phyloP scores from a whole-genome alignment of 2,888 invertebrate species.

The Loripinus fragilis region DNA sequence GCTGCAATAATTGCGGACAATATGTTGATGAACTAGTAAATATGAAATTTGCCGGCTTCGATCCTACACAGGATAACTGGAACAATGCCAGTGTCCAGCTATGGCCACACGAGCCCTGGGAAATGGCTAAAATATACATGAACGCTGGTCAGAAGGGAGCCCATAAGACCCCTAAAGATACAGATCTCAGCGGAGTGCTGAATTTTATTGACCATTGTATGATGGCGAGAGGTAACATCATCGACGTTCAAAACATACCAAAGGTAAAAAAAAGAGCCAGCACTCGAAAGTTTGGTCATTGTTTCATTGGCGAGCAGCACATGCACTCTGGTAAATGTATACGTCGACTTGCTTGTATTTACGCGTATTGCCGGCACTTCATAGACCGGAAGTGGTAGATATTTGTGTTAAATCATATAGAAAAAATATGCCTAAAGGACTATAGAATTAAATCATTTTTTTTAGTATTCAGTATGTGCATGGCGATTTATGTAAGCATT shows the following conservation, averaged over 20 bases:
- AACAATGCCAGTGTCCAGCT: neutral
- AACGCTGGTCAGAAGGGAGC: neutral
- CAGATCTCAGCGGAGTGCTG: neutral
- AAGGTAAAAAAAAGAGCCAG: neutral
- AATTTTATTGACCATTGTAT: neutral
- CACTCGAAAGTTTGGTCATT: too few species aligned
- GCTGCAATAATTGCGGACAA: neutral
- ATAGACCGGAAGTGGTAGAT: too few species aligned
- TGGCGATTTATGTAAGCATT: too few species aligned
- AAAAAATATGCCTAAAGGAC: too few species aligned
- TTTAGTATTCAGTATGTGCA: too few species aligned
- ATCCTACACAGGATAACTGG: neutral
- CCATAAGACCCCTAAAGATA: neutral
- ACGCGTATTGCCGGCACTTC: too few species aligned
- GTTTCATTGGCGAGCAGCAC: too few species aligned
- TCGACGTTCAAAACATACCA: neutral
- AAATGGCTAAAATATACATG: constrained; percentile 5
- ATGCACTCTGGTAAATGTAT: too few species aligned
- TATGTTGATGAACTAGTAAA: neutral
- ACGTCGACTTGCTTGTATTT: too few species aligned
- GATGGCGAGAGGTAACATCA: neutral
- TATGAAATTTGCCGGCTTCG: fast-evolving
- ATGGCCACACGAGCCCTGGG: neutral
- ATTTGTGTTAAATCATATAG: too few species aligned
- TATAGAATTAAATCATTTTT: too few species aligned